phyloP scores from a whole-genome alignment of 2,797 vertebrate genomes.

The Coccyzus lansbergi region DNA sequence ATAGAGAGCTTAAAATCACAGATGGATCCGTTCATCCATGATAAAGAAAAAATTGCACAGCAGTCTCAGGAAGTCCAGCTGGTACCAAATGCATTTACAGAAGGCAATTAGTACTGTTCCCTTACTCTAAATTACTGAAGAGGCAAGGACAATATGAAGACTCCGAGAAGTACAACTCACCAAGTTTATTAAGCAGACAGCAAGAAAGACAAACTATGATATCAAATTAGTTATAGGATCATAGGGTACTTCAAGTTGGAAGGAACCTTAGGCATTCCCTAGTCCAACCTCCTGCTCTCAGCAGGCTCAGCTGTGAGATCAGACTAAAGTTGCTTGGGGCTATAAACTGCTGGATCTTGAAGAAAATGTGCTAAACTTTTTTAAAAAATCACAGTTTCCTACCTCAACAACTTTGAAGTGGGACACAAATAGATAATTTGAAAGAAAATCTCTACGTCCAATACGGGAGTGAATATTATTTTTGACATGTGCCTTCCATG shows the following conservation, averaged over 20 bases:
- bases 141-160: not conserved
- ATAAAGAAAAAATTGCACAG: not conserved
- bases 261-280: not conserved
- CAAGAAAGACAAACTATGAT: not conserved
- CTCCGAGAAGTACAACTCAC: not conserved
- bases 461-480: not conserved
- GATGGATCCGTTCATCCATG: not conserved
- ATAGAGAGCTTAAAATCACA: constrained; percentile 4
- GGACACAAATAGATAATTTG: not conserved
- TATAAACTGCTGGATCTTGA: not conserved
- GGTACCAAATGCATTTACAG: not conserved
- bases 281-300: not conserved
- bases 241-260: not conserved
- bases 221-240: not conserved
- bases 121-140: not conserved
- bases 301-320: not conserved
- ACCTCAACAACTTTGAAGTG: not conserved
- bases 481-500: not conserved
- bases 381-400: not conserved
- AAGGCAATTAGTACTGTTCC: not conserved
- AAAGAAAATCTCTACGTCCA: constrained; percentile 2
- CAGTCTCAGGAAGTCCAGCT: not conserved
- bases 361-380: not conserved
- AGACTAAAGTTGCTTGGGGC: not conserved
- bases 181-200: not conserved